Evolutionary conservation across 2,113 vertebrate genomes (phyloP).

Genomic region (Menidia beryllina): DNA sequence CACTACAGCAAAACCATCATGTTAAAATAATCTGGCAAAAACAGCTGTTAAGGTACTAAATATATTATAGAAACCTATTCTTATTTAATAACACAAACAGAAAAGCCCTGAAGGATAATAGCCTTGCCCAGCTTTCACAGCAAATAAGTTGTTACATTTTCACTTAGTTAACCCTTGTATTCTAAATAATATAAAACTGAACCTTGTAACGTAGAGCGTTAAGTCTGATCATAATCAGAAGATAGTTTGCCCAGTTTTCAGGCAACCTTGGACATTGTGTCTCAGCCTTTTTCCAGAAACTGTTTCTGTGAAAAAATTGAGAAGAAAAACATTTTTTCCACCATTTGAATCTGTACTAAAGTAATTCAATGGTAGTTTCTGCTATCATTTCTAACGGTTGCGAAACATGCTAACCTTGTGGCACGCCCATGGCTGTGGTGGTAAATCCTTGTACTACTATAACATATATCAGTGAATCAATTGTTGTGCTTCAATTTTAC

Average conservation of each 20-base stretch:
- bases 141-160: slow-evolving; percentile 3
- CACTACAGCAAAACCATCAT: neutral
- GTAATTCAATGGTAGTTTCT: neutral
- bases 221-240: slow-evolving; percentile 1
- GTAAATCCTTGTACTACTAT: neutral
- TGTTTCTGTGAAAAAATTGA: neutral
- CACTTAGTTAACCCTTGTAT: slow-evolving; percentile 3
- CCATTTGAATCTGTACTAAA: neutral
- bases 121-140: too few species aligned
- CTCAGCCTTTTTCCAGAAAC: neutral
- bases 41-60: neutral
- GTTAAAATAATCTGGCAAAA: neutral
- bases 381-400: slow-evolving; percentile 1
- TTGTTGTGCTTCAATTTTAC: neutral
- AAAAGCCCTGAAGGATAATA: too few species aligned
- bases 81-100: neutral
- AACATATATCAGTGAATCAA: neutral
- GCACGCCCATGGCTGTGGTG: too few species aligned
- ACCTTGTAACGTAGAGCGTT: neutral
- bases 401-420: too few species aligned
- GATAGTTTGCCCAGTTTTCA: slow-evolving; percentile 9
- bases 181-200: neutral
- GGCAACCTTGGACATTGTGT: neutral
- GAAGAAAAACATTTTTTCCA: neutral
- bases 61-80: neutral